Percentiles rank a stretch among this genome's conserved stretches.
These are phyloP conservation scores for Neoniphon sammara DNA, from an alignment of 2,797 vertebrate genomes.

Conservation along the genomic window DNA sequence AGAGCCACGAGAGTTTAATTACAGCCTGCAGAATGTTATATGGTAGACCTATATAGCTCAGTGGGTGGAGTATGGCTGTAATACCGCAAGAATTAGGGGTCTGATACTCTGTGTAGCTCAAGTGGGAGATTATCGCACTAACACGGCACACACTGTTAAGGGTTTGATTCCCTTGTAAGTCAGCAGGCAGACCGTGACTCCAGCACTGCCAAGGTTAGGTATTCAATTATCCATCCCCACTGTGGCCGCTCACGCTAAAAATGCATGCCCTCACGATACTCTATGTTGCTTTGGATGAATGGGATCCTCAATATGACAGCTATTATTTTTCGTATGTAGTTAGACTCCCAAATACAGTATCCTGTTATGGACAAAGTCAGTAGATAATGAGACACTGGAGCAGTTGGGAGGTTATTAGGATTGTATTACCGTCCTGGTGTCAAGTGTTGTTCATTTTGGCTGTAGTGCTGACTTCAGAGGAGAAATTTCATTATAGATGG, in stretches of 20 bases:
- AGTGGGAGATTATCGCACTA: neutral
- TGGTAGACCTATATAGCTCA: neutral
- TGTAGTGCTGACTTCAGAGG: neutral
- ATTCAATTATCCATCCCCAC: constrained; percentile 32
- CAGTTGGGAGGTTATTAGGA: neutral
- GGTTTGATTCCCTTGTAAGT: constrained; percentile 25
- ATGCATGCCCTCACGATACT: constrained; percentile 21
- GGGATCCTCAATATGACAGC: constrained; percentile 27
- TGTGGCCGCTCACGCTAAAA: constrained; percentile 22
- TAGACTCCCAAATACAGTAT: constrained; percentile 11
- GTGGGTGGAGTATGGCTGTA: neutral
- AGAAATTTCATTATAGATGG: neutral
- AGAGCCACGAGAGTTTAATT: neutral
- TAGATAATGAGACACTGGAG: neutral
- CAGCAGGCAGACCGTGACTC: constrained; percentile 4
- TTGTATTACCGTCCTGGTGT: neutral
- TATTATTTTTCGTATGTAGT: constrained; percentile 17
- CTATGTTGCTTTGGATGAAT: neutral
- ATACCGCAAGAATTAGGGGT: neutral
- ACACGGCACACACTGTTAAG: constrained; percentile 7
- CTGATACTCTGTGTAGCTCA: neutral
- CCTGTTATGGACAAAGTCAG: neutral
- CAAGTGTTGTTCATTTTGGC: neutral
- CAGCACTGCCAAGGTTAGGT: neutral
- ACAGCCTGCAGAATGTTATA: neutral